Conservation (phyloP, 2,797 vertebrate species). For the Pseudochirops corinnae region DNA sequence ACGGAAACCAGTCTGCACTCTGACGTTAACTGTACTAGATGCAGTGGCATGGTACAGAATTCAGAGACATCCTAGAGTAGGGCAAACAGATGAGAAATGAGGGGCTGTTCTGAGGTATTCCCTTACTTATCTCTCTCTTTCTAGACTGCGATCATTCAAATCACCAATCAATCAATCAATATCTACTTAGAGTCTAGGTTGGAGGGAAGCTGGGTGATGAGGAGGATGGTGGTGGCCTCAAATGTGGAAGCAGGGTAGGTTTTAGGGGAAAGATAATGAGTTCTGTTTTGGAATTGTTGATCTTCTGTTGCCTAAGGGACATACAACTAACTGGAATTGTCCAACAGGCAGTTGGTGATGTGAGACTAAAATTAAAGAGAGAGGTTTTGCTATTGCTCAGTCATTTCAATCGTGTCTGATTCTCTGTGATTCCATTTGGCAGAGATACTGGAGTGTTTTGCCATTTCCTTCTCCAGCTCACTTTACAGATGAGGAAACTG, state of each 20-base stretch:
- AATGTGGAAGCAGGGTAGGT: neutral
- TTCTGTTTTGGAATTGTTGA: neutral
- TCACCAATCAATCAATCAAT: neutral
- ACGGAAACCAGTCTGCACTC: neutral
- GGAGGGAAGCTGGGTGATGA: neutral
- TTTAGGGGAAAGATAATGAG: neutral
- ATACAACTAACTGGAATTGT: too few species aligned
- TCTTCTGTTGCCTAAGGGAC: neutral
- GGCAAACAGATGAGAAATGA: neutral
- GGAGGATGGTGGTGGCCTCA: neutral
- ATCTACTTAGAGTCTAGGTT: neutral
- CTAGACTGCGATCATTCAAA: neutral
- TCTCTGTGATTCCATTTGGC: neutral
- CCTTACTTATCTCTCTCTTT: neutral
- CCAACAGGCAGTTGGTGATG: too few species aligned
- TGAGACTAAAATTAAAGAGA: neutral
- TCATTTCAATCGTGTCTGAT: too few species aligned
- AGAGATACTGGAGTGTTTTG: neutral
- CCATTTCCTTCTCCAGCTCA: neutral
- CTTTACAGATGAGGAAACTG: neutral
- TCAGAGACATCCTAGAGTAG: neutral
- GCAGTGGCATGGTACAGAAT: neutral
- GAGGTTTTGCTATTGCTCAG: neutral
- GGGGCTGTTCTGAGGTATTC: neutral
- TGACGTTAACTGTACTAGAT: neutral